Percentiles rank a stretch among this genome's conserved stretches.
phyloP scores from a whole-genome alignment of 2,888 invertebrate genomes.

The Clunio marinus region DNA sequence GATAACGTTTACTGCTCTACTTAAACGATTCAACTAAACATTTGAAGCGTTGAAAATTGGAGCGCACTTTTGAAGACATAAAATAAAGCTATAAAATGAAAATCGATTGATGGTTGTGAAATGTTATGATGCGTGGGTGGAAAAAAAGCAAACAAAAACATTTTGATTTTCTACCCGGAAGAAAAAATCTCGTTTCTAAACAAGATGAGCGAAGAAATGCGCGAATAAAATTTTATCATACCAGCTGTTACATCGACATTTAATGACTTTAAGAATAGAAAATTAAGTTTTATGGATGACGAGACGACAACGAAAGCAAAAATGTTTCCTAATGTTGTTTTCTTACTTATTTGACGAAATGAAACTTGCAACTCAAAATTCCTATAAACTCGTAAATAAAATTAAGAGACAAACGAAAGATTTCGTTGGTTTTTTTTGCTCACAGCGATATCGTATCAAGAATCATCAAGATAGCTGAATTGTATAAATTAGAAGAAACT shows the following conservation, averaged over 20 bases:
- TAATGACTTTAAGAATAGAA: conserved; percentile 15
- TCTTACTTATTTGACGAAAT: background rate
- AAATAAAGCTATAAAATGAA: conserved; percentile 13
- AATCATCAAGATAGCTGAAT: too few relatives aligned
- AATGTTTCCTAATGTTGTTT: conserved; percentile 4
- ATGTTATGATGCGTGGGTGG: conserved; percentile 3
- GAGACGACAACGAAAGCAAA: background rate
- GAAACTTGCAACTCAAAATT: background rate
- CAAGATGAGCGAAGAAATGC: background rate
- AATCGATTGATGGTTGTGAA: conserved; percentile 14
- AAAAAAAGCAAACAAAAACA: background rate
- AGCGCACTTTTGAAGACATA: conserved; percentile 11
- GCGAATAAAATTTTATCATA: conserved; percentile 3
- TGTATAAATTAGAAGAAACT: too few relatives aligned
- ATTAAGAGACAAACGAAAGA: background rate
- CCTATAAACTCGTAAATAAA: background rate
- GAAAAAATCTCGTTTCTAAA: too few relatives aligned
- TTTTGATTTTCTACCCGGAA: background rate
- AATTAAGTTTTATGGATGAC: background rate
- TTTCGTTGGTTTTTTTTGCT: background rate
- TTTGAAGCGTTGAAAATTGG: conserved; percentile 12
- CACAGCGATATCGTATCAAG: too few relatives aligned
- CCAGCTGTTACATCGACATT: conserved; percentile 19
- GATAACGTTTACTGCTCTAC: conserved; percentile 3
- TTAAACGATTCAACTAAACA: conserved; percentile 3